Conservation (phyloP, 2,113 vertebrate species). For the Misgurnus anguillicaudatus region DNA sequence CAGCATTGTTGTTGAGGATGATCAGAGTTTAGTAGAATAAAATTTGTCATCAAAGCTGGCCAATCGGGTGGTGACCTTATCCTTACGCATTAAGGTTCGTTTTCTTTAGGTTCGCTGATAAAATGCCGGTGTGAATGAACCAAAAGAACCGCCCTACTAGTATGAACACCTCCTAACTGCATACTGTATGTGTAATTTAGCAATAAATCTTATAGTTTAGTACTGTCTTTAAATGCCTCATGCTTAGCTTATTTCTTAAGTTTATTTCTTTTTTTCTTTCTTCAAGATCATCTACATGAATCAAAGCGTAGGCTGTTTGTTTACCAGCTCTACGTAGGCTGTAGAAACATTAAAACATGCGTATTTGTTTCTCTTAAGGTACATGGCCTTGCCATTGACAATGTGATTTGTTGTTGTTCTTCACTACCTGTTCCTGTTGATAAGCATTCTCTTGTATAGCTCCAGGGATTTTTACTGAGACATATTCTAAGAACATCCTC, state of each 20-base stretch:
- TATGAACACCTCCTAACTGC: too few relatives aligned
- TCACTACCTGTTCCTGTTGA: constrained; percentile 1
- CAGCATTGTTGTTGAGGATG: too few relatives aligned
- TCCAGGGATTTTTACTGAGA: constrained; percentile 20
- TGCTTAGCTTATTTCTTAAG: not conserved
- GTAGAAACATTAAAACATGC: not conserved
- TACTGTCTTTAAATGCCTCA: not conserved
- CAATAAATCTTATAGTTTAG: too few relatives aligned
- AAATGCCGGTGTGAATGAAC: too few relatives aligned
- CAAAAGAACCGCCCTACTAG: too few relatives aligned
- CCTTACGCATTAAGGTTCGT: too few relatives aligned
- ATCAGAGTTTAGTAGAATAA: too few relatives aligned
- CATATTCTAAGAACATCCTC: constrained; percentile 2
- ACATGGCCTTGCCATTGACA: constrained; percentile 7
- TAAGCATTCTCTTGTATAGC: constrained; percentile 3
- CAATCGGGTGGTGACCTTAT: too few relatives aligned
- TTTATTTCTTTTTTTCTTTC: not conserved
- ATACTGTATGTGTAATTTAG: too few relatives aligned
- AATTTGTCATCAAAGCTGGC: too few relatives aligned
- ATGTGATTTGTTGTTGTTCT: constrained; percentile 15
- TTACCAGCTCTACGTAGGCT: not conserved
- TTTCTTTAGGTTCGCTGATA: too few relatives aligned
- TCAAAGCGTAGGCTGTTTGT: constrained; percentile 15
- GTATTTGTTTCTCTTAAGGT: constrained; percentile 6
- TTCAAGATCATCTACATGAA: not conserved